Conservation (phyloP, 2,113 vertebrate species). For the Hippoglossus stenolepis region DNA sequence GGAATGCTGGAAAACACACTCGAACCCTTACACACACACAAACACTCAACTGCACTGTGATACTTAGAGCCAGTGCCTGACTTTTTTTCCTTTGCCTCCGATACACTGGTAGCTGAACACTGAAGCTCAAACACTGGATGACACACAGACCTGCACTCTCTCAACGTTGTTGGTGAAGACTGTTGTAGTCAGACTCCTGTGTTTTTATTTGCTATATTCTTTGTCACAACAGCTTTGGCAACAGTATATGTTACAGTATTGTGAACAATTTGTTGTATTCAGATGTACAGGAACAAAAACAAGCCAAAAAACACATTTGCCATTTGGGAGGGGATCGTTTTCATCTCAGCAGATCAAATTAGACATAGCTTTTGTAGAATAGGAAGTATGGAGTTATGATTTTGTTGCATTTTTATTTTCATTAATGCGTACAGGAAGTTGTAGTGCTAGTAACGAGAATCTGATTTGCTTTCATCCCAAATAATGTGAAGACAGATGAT, state of each 20-base stretch:
- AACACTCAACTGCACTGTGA: conserved; percentile 40
- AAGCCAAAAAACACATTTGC: conserved; percentile 20
- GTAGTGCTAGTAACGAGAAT: neutral
- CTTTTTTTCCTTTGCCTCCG: conserved; percentile 17
- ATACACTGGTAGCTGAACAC: conserved; percentile 52
- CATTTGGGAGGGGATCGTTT: conserved; percentile 23
- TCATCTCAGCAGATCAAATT: neutral
- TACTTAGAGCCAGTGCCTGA: conserved; percentile 34
- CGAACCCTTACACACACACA: conserved; percentile 9
- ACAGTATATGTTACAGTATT: conserved; percentile 16
- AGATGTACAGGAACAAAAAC: conserved; percentile 10
- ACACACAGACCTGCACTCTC: conserved; percentile 1
- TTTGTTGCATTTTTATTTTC: neutral
- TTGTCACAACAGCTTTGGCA: conserved; percentile 28
- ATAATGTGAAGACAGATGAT: conserved; percentile 54
- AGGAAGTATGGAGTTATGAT: neutral
- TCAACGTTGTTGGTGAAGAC: neutral
- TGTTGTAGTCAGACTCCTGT: neutral
- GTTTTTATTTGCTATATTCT: neutral
- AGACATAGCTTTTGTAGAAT: neutral
- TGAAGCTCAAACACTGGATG: conserved; percentile 50
- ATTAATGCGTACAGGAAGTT: conserved; percentile 4
- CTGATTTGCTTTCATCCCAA: conserved; percentile 28
- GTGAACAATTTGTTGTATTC: conserved; percentile 13
- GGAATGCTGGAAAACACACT: conserved; percentile 63